Percentiles rank a stretch among this genome's conserved stretches.
Evolutionary conservation across 1,140 invertebrate species (phyloP).

Genomic region (Drosophila triauraria): DNA sequence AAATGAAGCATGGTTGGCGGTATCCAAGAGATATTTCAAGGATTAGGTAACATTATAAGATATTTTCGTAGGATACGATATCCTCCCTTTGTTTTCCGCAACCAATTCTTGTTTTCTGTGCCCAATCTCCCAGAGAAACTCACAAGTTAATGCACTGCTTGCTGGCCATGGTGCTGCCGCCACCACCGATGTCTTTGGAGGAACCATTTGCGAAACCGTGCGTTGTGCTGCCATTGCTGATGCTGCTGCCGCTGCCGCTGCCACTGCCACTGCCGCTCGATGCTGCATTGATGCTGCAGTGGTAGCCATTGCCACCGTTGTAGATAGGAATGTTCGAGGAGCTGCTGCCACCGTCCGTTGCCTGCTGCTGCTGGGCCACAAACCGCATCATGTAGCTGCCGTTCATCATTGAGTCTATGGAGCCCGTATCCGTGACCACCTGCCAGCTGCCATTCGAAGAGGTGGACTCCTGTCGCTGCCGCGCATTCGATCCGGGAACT

Average conservation of each 20-base stretch:
- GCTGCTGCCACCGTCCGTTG: constrained; percentile 55
- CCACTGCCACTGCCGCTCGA: constrained; percentile 86
- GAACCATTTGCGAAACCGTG: constrained; percentile 85
- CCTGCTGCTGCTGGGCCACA: constrained; percentile 81
- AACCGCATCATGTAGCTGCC: constrained; percentile 86
- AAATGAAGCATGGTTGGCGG: no score
- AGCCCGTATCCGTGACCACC: constrained; percentile 89
- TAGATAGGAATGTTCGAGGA: constrained; percentile 80
- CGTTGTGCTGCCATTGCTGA: constrained; percentile 86
- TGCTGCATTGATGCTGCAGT: constrained; percentile 84
- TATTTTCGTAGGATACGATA: no score
- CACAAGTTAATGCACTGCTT: constrained; percentile 71
- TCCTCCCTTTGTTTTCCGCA: no score
- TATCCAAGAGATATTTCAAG: no score
- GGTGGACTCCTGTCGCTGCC: constrained; percentile 87
- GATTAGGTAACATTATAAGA: no score
- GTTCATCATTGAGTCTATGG: constrained; percentile 86
- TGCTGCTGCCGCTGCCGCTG: constrained; percentile 85
- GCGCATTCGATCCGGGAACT: constrained; percentile 85
- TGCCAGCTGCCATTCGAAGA: constrained; percentile 88
- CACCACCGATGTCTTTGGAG: constrained; percentile 54
- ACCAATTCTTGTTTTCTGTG: no score
- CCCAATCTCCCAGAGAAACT: constrained; percentile 9
- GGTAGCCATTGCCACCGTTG: constrained; percentile 85
- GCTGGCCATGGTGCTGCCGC: constrained; percentile 42